These are phyloP conservation scores for Stigmatopora nigra DNA, from an alignment of 2,113 vertebrate genomes.

Conservation along the genomic window DNA sequence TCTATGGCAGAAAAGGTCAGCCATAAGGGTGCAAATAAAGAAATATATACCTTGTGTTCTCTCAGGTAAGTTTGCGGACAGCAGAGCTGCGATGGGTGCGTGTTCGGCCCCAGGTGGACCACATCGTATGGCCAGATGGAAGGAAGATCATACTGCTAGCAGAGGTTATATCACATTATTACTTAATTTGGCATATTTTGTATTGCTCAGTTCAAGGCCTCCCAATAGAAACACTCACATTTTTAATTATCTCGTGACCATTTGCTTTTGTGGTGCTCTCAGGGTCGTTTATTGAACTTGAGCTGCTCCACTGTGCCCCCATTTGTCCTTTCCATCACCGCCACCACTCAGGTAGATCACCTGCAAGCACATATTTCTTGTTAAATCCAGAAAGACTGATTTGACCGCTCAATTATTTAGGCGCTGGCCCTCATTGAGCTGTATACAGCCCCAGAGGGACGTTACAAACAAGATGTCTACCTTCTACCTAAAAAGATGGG, in stretches of 20 bases:
- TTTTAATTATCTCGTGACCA: background rate
- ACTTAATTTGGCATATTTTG: background rate
- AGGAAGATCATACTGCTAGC: conserved; percentile 86
- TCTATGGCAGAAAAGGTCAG: too few species aligned
- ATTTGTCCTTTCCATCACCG: conserved; percentile 90
- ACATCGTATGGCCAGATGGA: conserved; percentile 92
- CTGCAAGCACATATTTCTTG: background rate
- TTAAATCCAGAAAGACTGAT: too few species aligned
- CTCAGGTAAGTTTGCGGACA: conserved; percentile 80
- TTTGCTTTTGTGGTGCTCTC: conserved; percentile 7
- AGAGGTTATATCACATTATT: conserved; percentile 72
- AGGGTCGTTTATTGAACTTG: conserved; percentile 90
- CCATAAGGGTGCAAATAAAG: too few species aligned
- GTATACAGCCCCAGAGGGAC: conserved; percentile 84
- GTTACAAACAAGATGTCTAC: conserved; percentile 89
- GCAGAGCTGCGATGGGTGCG: conserved; percentile 87
- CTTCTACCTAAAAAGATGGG: conserved; percentile 93
- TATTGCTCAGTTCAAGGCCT: background rate
- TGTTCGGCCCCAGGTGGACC: conserved; percentile 88
- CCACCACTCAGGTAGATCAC: conserved; percentile 79
- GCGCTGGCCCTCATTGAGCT: conserved; percentile 78
- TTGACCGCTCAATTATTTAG: conserved; percentile 23
- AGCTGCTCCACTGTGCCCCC: conserved; percentile 95
- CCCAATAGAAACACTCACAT: background rate
- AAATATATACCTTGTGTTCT: background rate